Conservation (phyloP, 1,140 invertebrate genomes). For the Frieseomelitta varia region DNA sequence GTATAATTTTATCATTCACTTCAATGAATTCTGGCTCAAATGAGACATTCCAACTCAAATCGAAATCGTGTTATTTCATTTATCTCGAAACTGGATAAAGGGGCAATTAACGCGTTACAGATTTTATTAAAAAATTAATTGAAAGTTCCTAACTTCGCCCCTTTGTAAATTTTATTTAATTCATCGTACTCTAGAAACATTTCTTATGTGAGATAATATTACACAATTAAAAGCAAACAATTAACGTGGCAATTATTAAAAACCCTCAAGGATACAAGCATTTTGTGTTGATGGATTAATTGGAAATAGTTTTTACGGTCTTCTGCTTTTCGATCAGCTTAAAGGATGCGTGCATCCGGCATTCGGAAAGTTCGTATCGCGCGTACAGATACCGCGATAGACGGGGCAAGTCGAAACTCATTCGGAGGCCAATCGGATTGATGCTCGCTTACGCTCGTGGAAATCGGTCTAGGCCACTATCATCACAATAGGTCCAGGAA, state of each 20-base stretch:
- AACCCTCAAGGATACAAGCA: background rate
- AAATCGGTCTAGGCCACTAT: slow-evolving; percentile 32
- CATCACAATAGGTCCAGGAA: slow-evolving; percentile 34
- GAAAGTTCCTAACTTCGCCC: too few relatives aligned
- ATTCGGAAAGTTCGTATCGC: background rate
- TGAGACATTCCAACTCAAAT: too few relatives aligned
- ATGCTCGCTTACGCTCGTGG: slow-evolving; percentile 8
- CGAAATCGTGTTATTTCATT: too few relatives aligned
- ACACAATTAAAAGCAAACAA: too few relatives aligned
- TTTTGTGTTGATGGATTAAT: background rate
- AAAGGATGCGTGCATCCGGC: background rate
- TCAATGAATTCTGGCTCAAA: too few relatives aligned
- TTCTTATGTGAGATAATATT: too few relatives aligned
- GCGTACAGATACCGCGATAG: slow-evolving; percentile 21
- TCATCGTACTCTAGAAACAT: too few relatives aligned
- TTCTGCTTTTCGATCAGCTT: background rate
- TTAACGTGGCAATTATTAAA: background rate
- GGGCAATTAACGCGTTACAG: too few relatives aligned
- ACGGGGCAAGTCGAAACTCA: slow-evolving; percentile 7
- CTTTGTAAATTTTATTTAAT: too few relatives aligned
- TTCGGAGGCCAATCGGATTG: slow-evolving; percentile 15
- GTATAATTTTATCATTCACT: too few relatives aligned
- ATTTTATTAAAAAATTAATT: too few relatives aligned
- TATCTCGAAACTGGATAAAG: too few relatives aligned
- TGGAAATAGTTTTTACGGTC: background rate